Evolutionary conservation across 2,888 invertebrate genomes (phyloP).

Genomic region (Caenorhabditis parvicauda): DNA sequence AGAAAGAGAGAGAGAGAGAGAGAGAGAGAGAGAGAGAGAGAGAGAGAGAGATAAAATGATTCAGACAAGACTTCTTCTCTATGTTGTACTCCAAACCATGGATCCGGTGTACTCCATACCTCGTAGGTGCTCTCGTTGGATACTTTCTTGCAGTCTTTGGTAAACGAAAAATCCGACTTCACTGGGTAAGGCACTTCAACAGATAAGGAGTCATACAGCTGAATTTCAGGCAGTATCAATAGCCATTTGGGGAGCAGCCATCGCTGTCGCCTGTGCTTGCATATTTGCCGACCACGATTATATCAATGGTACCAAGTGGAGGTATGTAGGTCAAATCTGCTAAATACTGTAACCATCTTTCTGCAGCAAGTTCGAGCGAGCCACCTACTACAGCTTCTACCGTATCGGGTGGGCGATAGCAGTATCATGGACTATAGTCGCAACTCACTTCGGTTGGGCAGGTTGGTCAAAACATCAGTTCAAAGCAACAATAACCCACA

Average conservation of each 20-base stretch:
- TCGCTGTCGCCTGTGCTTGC: conserved; percentile 11
- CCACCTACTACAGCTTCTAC: conserved; percentile 29
- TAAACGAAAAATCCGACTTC: conserved; percentile 11
- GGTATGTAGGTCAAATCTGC: conserved; percentile 4
- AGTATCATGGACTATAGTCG: conserved; percentile 65
- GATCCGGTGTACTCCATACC: conserved; percentile 63
- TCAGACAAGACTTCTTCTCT: conserved; percentile 25
- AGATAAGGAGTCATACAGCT: too few relatives aligned
- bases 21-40: too few relatives aligned
- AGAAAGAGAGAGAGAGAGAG: too few relatives aligned
- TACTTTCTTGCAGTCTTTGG: conserved; percentile 41
- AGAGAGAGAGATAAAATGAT: too few relatives aligned
- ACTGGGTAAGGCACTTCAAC: conserved; percentile 14
- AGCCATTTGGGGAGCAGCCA: conserved; percentile 20
- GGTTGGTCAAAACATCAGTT: conserved; percentile 13
- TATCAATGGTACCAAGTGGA: conserved; percentile 13
- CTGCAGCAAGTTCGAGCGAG: conserved; percentile 7
- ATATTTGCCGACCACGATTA: conserved; percentile 37
- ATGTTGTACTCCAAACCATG: conserved; percentile 47
- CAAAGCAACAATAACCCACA: too few relatives aligned
- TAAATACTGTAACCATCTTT: too few relatives aligned
- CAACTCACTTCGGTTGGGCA: conserved; percentile 65
- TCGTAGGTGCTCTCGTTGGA: conserved; percentile 63
- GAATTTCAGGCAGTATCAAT: neutral
- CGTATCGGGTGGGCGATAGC: conserved; percentile 64